Evolutionary conservation across 2,113 vertebrate species (phyloP).

Genomic region (Semnopithecus entellus): DNA sequence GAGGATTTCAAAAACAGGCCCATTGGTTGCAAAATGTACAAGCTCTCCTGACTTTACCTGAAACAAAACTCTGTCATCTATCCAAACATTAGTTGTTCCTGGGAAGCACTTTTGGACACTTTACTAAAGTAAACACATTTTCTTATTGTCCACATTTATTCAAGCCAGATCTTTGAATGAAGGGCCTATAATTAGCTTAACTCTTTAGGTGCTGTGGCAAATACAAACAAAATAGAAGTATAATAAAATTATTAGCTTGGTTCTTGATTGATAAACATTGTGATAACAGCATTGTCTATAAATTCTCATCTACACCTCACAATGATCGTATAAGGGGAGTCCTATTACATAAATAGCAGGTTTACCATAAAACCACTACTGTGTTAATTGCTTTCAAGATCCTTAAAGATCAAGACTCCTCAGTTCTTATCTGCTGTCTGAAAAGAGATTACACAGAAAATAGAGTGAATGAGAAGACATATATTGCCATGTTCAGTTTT

Average conservation of each 20-base stretch:
- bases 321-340: not conserved
- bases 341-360: not conserved
- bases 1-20: constrained; percentile 46
- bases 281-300: not conserved
- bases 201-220: not conserved
- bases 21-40: constrained; percentile 24
- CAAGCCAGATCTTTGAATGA: not conserved
- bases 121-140: constrained; percentile 33
- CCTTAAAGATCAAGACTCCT: not conserved
- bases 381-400: not conserved
- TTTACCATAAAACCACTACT: not conserved
- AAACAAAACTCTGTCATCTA: constrained; percentile 46
- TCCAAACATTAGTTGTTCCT: constrained; percentile 24
- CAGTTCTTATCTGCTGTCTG: not conserved
- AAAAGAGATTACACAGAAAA: not conserved
- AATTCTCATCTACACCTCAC: not conserved
- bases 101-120: not conserved
- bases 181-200: not conserved
- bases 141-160: not conserved
- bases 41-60: not conserved
- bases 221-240: not conserved
- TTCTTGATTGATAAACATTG: not conserved
- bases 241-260: not conserved
- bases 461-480: not conserved
- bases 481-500: not conserved